Evolutionary conservation across 2,113 vertebrate species (phyloP).

Genomic region (Oplegnathus fasciatus): DNA sequence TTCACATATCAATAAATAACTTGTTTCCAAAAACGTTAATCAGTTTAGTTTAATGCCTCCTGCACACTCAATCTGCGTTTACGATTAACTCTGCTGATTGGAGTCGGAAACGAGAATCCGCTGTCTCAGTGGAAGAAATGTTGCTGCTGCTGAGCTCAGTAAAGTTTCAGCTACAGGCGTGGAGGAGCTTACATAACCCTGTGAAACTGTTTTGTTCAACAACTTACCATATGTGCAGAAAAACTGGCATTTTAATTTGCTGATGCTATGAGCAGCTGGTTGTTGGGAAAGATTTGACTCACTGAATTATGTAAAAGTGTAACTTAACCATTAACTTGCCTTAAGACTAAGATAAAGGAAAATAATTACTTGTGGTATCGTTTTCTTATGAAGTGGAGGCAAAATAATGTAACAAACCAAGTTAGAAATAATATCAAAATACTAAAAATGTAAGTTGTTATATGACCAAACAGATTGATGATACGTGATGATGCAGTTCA

Average conservation of each 20-base stretch:
- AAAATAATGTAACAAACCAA: background rate
- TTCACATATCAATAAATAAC: slow-evolving; percentile 24
- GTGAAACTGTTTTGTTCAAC: background rate
- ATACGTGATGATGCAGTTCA: background rate
- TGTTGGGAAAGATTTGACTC: background rate
- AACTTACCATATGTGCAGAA: slow-evolving; percentile 3
- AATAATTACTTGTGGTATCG: background rate
- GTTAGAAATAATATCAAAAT: background rate
- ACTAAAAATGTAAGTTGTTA: background rate
- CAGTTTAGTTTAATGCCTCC: background rate
- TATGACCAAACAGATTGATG: background rate
- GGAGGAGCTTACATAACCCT: slow-evolving; percentile 5
- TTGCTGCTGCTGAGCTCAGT: slow-evolving; percentile 39
- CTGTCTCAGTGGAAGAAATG: slow-evolving; percentile 38
- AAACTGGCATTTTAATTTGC: slow-evolving; percentile 11
- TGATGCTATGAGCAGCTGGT: slow-evolving; percentile 26
- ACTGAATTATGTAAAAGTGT: slow-evolving; percentile 6
- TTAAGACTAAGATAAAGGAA: background rate
- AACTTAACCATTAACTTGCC: background rate
- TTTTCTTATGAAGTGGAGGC: background rate
- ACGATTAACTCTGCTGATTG: slow-evolving; percentile 22
- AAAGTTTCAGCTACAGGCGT: slow-evolving; percentile 6
- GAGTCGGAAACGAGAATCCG: background rate
- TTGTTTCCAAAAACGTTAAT: background rate
- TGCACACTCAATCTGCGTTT: background rate